These are phyloP conservation scores for Syngnathus floridae DNA, from an alignment of 2,113 vertebrate species.

Conservation along the genomic window DNA sequence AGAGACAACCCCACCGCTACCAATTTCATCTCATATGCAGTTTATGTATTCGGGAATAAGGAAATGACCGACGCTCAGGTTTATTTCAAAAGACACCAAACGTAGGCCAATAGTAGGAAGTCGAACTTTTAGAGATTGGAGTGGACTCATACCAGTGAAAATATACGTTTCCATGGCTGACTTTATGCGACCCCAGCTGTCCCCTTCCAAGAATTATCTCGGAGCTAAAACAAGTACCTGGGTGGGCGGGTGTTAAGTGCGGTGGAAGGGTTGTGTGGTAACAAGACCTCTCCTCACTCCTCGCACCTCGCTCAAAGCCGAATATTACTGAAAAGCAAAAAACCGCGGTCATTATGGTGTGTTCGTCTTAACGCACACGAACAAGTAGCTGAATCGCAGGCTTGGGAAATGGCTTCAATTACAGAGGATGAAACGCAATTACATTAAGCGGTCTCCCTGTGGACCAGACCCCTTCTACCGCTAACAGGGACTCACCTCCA, in stretches of 20 bases:
- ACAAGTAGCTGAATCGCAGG: conserved; percentile 28
- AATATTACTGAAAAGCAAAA: not conserved
- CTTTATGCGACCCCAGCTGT: conserved; percentile 55
- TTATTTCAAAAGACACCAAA: not conserved
- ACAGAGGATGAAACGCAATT: conserved; percentile 64
- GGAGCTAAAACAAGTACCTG: conserved; percentile 60
- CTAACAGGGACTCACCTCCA: conserved; percentile 49
- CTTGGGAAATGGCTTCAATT: conserved; percentile 62
- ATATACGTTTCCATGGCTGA: conserved; percentile 32
- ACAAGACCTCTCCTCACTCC: not conserved
- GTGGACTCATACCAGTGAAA: no score
- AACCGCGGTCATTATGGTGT: not conserved
- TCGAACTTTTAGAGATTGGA: no score
- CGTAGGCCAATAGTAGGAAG: no score
- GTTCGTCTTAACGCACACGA: not conserved
- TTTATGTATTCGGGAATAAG: not conserved
- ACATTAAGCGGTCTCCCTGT: conserved; percentile 58
- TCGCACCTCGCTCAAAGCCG: not conserved
- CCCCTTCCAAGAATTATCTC: conserved; percentile 61
- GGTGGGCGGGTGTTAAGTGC: conserved; percentile 31
- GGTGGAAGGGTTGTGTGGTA: conserved; percentile 13
- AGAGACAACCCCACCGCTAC: not conserved
- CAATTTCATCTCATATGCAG: not conserved
- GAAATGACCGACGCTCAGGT: not conserved
- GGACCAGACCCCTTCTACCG: conserved; percentile 34